phyloP scores from a whole-genome alignment of 2,113 vertebrate genomes.

The Aphyosemion australe region DNA sequence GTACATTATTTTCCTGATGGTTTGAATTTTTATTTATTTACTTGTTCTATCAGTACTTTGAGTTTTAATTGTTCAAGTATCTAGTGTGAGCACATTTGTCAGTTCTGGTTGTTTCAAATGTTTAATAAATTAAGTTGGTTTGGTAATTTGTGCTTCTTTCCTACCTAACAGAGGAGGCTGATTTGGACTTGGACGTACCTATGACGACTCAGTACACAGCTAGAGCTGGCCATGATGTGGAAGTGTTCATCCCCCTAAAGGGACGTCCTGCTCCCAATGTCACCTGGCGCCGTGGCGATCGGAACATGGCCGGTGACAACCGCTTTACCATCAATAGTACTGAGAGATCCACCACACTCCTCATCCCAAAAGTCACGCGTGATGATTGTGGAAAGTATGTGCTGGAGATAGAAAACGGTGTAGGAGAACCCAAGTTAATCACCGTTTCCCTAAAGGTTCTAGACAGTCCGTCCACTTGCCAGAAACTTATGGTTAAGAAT shows the following conservation, averaged over 20 bases:
- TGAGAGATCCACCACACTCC: conserved; percentile 89
- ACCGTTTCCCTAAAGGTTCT: conserved; percentile 91
- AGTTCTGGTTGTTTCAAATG: background rate
- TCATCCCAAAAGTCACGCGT: conserved; percentile 90
- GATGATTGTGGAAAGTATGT: conserved; percentile 94
- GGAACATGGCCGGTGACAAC: conserved; percentile 86
- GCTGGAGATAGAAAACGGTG: conserved; percentile 95
- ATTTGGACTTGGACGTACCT: conserved; percentile 91
- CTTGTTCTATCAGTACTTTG: too few relatives aligned
- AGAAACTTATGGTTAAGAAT: conserved; percentile 91
- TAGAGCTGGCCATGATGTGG: conserved; percentile 90
- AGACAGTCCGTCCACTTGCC: conserved; percentile 93
- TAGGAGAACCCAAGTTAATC: conserved; percentile 91
- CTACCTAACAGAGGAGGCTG: conserved; percentile 88
- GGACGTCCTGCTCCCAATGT: conserved; percentile 92
- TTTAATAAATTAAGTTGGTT: background rate
- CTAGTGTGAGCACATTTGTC: too few relatives aligned
- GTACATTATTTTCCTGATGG: too few relatives aligned
- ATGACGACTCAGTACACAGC: conserved; percentile 90
- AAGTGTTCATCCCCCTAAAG: conserved; percentile 91
- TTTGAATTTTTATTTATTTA: too few relatives aligned
- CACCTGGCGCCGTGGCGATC: conserved; percentile 92
- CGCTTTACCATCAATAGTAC: conserved; percentile 90
- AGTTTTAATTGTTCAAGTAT: too few relatives aligned
- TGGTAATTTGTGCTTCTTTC: background rate